Base-by-base conservation (phyloP, 2,888 invertebrate species). In the Tillus elongatus region DNA sequence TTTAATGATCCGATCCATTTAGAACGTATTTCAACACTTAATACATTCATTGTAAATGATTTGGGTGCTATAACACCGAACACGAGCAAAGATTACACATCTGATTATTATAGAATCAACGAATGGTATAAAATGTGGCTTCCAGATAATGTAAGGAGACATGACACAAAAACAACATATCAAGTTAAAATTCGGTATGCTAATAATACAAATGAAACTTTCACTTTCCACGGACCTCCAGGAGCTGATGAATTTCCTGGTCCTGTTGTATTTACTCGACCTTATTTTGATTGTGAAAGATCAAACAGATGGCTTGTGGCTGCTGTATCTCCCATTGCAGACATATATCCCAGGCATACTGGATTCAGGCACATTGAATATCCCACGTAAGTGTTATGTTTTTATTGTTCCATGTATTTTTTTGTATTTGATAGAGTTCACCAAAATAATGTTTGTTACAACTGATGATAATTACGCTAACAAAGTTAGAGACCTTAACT, bases 1-100 rank as follows among this genome's bases (percentile, higher is more conserved):
- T 93, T 91, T 56, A 92, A 92, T 59, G 95, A 97, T 64, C 93
- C 96, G 0, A 90, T 95, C 36, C 96, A 96, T 69, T 66, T 89
- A 50, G 88, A 95, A 61, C 77, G 93, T 60, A 91, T 93, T 51
- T 96, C 96, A 0, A 96, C 96, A 0, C 70, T 93, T 58, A 91
- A 91, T 54, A 96, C 95, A 0, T 91, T 96, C 47, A 77, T 79
- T 42, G 78, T 89, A 2, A 75, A 77, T 47, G 92, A 93, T 70
- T 70, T 92, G 36, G 92, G 92, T 14, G 87, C 90, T 0, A 79
- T 89, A 55, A 52, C 48, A 15, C 77, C 84, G 0, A 74, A 78
- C 0, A 82, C 82, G 3, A 86, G 88, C 30, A 74, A 77, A 43
- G 96, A 96, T 67, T 97, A 97, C 59, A 87, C 92, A 0, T 82